Conservation (phyloP, 2,888 invertebrate genomes). For the Eupithecia dodoneata region DNA sequence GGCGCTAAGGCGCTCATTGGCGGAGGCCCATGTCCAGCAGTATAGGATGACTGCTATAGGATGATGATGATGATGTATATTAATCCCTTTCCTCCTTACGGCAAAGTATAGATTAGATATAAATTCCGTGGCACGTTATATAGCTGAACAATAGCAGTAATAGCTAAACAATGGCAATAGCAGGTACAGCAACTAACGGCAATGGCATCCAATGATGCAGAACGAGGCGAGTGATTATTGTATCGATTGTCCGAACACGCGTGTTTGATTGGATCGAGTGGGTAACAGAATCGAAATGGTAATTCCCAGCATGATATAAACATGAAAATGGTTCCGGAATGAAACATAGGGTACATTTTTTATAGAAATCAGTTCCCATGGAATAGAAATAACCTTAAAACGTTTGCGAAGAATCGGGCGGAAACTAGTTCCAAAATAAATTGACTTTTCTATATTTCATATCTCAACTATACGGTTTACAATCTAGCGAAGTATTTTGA, state of each 20-base stretch:
- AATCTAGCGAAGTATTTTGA: no score
- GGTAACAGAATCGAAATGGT: background rate
- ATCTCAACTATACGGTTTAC: no score
- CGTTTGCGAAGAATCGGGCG: no score
- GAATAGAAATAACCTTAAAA: no score
- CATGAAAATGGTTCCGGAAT: background rate
- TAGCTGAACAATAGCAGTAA: background rate
- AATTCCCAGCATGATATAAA: constrained; percentile 1
- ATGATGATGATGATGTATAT: no score
- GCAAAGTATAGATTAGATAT: background rate
- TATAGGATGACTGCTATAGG: no score
- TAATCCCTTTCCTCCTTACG: background rate
- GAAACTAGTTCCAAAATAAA: no score
- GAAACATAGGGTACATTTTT: no score
- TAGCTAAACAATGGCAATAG: constrained; percentile 14
- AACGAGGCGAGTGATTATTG: constrained; percentile 23
- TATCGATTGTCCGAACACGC: constrained; percentile 16
- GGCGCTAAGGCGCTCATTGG: no score
- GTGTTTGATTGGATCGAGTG: background rate
- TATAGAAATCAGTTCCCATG: no score
- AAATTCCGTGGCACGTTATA: background rate
- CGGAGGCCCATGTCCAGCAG: no score
- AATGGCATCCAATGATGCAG: constrained; percentile 21
- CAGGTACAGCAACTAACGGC: constrained; percentile 24
- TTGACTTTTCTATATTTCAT: no score